Conservation (phyloP, 2,888 invertebrate species). For the Julus scanicus region DNA sequence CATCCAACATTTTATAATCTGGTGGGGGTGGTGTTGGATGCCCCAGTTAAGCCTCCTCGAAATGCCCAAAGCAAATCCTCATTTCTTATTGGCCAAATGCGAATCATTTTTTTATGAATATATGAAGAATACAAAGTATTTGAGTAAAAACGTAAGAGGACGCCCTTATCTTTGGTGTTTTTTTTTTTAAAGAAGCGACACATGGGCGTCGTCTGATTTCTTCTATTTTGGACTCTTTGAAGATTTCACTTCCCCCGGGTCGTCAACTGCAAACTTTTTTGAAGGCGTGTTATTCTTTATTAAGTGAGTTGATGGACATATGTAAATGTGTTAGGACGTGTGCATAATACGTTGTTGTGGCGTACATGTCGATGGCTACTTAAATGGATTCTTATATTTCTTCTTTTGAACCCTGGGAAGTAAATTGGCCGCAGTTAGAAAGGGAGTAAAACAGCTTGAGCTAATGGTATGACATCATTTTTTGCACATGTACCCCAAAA, state of each 20-base stretch:
- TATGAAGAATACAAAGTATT: too few species aligned
- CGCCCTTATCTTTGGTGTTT: too few species aligned
- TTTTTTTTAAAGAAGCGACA: too few species aligned
- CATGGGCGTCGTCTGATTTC: not conserved
- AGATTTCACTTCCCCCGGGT: not conserved
- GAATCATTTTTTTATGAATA: too few species aligned
- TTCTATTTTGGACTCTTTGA: not conserved
- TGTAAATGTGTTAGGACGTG: not conserved
- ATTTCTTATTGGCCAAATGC: too few species aligned
- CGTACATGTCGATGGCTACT: not conserved
- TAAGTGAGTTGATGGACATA: not conserved
- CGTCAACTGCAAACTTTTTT: not conserved
- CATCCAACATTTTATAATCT: too few species aligned
- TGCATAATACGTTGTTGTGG: slow-evolving; percentile 28
- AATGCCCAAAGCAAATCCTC: too few species aligned
- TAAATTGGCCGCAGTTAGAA: not conserved
- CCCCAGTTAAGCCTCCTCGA: too few species aligned
- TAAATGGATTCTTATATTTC: not conserved
- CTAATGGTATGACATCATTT: not conserved
- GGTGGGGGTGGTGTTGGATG: too few species aligned
- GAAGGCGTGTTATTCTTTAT: not conserved
- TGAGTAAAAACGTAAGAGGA: too few species aligned
- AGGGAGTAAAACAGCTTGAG: not conserved
- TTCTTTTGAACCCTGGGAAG: not conserved
- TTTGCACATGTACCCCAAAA: not conserved